These are phyloP conservation scores for Pholis gunnellus DNA, from an alignment of 2,113 vertebrate species.

Conservation along the genomic window DNA sequence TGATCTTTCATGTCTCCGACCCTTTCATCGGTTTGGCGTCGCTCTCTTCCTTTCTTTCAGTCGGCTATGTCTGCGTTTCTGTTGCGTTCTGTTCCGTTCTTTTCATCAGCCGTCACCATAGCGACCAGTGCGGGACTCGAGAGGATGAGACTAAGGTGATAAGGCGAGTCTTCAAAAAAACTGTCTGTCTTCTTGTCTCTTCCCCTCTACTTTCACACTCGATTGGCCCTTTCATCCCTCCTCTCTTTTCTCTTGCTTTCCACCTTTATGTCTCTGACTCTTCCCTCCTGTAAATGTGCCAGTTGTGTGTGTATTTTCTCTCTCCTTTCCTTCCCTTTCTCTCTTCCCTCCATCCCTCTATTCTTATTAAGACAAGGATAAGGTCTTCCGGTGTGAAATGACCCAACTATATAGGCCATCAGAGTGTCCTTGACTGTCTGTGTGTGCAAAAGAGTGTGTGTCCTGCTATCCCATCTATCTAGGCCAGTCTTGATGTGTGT, in stretches of 20 bases:
- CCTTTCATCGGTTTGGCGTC: neutral
- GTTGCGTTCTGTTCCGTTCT: slow-evolving; percentile 19
- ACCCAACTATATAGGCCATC: slow-evolving; percentile 73
- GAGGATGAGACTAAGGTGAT: slow-evolving; percentile 37
- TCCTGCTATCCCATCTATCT: slow-evolving; percentile 76
- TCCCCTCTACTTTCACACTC: neutral
- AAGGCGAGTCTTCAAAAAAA: slow-evolving; percentile 11
- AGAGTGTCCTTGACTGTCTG: slow-evolving; percentile 75
- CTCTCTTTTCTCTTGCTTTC: neutral
- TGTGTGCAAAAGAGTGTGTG: slow-evolving; percentile 56
- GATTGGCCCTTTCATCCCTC: neutral
- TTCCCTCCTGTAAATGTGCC: neutral
- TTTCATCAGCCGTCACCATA: slow-evolving; percentile 49
- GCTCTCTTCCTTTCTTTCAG: neutral
- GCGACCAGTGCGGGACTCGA: slow-evolving; percentile 28
- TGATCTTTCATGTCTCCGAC: slow-evolving; percentile 11
- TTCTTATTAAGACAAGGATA: slow-evolving; percentile 54
- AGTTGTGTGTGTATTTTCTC: neutral
- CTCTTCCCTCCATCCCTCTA: neutral
- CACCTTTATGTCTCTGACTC: neutral
- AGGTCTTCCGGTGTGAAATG: slow-evolving; percentile 61
- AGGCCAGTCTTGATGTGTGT: slow-evolving; percentile 78
- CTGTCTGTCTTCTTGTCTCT: neutral
- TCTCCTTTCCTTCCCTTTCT: neutral
- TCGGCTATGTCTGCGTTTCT: slow-evolving; percentile 1